phyloP scores from a whole-genome alignment of 2,113 vertebrate species.

The Merops nubicus region DNA sequence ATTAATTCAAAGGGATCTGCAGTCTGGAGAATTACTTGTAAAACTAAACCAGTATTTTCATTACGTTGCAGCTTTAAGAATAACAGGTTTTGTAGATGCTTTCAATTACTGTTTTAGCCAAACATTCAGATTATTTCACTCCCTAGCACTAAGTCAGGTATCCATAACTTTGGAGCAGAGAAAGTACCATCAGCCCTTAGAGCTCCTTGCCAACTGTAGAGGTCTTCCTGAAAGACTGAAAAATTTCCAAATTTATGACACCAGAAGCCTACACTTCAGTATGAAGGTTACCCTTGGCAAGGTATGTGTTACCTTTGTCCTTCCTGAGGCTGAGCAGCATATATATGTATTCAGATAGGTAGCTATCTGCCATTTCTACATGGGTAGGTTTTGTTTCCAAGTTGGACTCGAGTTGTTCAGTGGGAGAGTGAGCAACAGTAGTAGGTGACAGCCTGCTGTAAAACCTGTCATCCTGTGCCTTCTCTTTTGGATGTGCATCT shows the following conservation, averaged over 20 bases:
- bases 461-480: not conserved
- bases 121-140: not conserved
- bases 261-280: not conserved
- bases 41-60: not conserved
- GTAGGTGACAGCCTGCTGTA: not conserved
- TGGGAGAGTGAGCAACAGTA: not conserved
- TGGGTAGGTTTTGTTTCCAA: not conserved
- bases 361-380: not conserved
- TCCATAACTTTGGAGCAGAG: not conserved
- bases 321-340: not conserved
- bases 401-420: not conserved
- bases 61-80: not conserved
- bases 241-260: not conserved
- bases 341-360: rapidly evolving
- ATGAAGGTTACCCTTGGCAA: not conserved
- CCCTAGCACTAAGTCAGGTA: not conserved
- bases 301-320: not conserved
- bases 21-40: not conserved
- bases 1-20: not conserved
- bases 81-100: not conserved
- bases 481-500: not conserved
- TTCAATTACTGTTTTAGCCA: not conserved
- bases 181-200: not conserved
- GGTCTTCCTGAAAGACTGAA: not conserved
- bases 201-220: not conserved